Evolutionary conservation across 2,888 invertebrate genomes (phyloP).

Genomic region (Coenonympha arcania): DNA sequence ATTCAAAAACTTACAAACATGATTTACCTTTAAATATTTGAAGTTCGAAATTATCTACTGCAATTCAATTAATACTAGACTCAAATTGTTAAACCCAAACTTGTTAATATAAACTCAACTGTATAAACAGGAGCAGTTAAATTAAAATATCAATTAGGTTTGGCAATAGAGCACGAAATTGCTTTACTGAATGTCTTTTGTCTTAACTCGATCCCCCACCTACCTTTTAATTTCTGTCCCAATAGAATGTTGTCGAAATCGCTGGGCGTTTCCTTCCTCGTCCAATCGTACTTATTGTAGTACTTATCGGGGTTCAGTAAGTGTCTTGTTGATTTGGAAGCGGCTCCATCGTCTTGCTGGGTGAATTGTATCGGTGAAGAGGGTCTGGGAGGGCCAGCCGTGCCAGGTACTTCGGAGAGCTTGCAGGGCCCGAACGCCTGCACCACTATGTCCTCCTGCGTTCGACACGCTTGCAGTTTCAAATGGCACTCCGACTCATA

Average conservation of each 20-base stretch:
- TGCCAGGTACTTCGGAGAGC: slow-evolving; percentile 79
- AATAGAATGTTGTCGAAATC: slow-evolving; percentile 58
- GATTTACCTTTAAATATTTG: no score
- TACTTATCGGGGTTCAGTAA: slow-evolving; percentile 81
- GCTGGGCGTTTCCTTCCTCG: slow-evolving; percentile 69
- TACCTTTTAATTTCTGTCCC: slow-evolving; percentile 66
- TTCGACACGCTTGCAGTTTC: slow-evolving; percentile 85
- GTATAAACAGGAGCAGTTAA: slow-evolving; percentile 2
- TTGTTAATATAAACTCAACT: background rate
- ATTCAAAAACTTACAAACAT: no score
- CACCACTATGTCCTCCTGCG: slow-evolving; percentile 84
- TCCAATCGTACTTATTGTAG: slow-evolving; percentile 76
- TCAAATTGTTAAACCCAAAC: background rate
- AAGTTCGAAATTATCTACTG: background rate
- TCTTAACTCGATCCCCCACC: slow-evolving; percentile 25
- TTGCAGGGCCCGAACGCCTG: slow-evolving; percentile 84
- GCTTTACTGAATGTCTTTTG: slow-evolving; percentile 10
- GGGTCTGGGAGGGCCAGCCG: slow-evolving; percentile 83
- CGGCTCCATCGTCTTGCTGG: slow-evolving; percentile 83
- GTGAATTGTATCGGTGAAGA: slow-evolving; percentile 86
- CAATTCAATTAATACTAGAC: background rate
- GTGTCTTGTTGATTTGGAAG: slow-evolving; percentile 87
- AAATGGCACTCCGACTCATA: slow-evolving; percentile 89
- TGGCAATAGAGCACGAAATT: slow-evolving; percentile 14
- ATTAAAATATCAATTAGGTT: slow-evolving; percentile 11